Evolutionary conservation across 2,113 vertebrate species (phyloP), one percentile per base, ranked within the genome.

Genomic region (Coreoperca whiteheadi): DNA sequence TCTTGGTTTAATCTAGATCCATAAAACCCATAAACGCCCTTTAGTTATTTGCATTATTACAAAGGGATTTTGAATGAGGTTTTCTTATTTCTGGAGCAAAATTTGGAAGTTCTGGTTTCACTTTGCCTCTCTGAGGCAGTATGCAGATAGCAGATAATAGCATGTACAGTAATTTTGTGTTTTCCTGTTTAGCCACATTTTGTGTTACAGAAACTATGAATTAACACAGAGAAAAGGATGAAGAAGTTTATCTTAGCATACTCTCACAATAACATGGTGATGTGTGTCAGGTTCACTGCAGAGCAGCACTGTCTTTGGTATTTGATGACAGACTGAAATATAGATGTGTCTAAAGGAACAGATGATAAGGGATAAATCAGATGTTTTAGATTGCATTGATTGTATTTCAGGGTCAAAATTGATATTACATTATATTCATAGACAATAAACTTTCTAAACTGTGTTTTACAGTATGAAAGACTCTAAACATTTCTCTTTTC

Each of bases 321-420:
- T 71, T 68, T 77, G 30, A 79, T 79, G 70, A 51, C 69, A 65
- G 43, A 70, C 53, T 69, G 51, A 71, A 66, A 86, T 50, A 30
- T 74, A 50, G 30, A 73, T 43, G 21, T 65, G 65, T 51, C 64
- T 71, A 64, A 34, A 78, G 79, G 75, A 79, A 53, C 23, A 54
- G 65, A 79, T 34, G 69, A 78, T 65, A 66, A 64, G 48, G 67
- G 59, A 73, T 67, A 77, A 67, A 77, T 81, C 60, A 80, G 65
- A 68, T 68, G 28, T 74, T 67, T 48, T 74, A 60, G n/a, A n/a
- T n/a, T n/a, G n/a, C n/a, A n/a, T n/a, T n/a, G n/a, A n/a, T n/a
- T n/a, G 21, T 20, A 68, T 74, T 80, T 72, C 15, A 67, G 8
- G 28, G 48, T 57, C 71, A 21, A 66, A 77, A 64, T 15, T 41